These are phyloP conservation scores for Drosophila subpulchrella DNA, from an alignment of 1,140 invertebrate genomes.

Conservation along the genomic window DNA sequence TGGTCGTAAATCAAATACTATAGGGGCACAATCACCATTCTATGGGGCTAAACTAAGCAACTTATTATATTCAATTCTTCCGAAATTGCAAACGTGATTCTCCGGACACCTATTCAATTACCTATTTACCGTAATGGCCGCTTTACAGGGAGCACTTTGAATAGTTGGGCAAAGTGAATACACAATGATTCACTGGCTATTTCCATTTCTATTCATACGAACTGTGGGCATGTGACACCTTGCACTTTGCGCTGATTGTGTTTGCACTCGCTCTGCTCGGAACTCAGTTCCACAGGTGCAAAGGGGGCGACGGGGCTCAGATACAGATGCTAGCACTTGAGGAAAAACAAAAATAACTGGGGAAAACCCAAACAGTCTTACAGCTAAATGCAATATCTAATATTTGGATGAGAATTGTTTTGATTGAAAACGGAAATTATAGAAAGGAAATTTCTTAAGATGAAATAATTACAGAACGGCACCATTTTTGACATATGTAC, in stretches of 20 bases:
- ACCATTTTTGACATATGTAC: too few species aligned
- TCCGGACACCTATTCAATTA: slow-evolving; percentile 46
- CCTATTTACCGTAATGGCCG: slow-evolving; percentile 37
- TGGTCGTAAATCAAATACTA: slow-evolving; percentile 40
- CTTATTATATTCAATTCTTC: slow-evolving; percentile 20
- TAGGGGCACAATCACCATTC: slow-evolving; percentile 3
- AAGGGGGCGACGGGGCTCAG: neutral
- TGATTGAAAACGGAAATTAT: neutral
- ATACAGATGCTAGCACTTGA: neutral
- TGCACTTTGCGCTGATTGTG: slow-evolving; percentile 69
- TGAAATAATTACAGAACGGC: too few species aligned
- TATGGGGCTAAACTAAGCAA: slow-evolving; percentile 15
- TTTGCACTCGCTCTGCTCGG: slow-evolving; percentile 33
- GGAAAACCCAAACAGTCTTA: neutral
- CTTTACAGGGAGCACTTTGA: slow-evolving; percentile 30
- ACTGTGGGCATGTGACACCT: slow-evolving; percentile 64
- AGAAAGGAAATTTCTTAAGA: neutral
- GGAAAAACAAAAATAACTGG: neutral
- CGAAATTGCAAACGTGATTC: slow-evolving; percentile 43
- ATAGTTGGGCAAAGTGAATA: slow-evolving; percentile 40
- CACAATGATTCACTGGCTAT: slow-evolving; percentile 58
- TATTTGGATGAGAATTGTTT: neutral
- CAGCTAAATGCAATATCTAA: neutral
- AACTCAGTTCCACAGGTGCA: slow-evolving; percentile 16
- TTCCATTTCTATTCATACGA: slow-evolving; percentile 37